Evolutionary conservation across 2,113 vertebrate species (phyloP).

Genomic region (Rhadina sibilatrix): DNA sequence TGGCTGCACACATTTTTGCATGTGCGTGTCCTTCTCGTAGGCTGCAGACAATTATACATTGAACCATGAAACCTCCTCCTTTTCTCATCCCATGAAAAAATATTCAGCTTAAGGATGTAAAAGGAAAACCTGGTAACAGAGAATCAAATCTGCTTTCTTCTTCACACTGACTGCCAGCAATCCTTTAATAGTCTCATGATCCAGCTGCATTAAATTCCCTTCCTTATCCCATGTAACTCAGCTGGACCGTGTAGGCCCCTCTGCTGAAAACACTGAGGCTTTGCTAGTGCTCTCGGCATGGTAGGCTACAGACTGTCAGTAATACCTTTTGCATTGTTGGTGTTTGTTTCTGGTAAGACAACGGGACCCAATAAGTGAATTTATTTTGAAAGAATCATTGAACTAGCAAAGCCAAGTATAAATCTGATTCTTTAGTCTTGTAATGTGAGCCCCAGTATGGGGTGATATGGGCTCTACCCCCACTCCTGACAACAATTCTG

Average conservation of each 20-base stretch:
- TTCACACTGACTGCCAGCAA: not conserved
- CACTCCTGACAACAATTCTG: not conserved
- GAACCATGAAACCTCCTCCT: not conserved
- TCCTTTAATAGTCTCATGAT: not conserved
- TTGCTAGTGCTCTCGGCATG: not conserved
- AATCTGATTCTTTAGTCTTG: not conserved
- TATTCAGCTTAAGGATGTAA: not conserved
- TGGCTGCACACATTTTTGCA: not conserved
- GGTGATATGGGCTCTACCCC: not conserved
- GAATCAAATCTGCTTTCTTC: not conserved
- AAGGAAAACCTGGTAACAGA: not conserved
- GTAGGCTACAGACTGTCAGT: not conserved
- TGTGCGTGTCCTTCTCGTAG: not conserved
- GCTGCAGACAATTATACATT: not conserved
- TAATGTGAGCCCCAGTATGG: not conserved
- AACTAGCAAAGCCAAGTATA: not conserved
- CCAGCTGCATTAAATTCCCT: not conserved
- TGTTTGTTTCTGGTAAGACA: not conserved
- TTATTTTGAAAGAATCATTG: not conserved
- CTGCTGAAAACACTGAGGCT: not conserved
- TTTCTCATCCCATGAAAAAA: not conserved
- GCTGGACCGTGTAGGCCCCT: accelerated
- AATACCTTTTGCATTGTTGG: not conserved
- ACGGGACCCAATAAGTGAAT: not conserved
- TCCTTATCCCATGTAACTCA: not conserved